Percentiles rank a stretch among this genome's conserved stretches.
These are phyloP conservation scores for Cydia pomonella DNA, from an alignment of 1,140 invertebrate species.

Conservation along the genomic window DNA sequence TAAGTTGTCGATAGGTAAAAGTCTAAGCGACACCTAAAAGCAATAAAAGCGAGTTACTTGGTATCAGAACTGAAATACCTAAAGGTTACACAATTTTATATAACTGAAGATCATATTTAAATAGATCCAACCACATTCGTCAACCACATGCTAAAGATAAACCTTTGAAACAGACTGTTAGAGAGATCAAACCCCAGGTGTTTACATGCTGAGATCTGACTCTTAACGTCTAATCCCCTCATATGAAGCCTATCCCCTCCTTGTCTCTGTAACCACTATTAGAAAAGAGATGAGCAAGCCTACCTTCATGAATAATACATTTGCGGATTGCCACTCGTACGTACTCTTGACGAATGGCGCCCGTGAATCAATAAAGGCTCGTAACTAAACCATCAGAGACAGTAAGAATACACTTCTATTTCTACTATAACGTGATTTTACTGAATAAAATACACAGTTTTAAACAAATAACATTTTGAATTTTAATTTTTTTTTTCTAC, in stretches of 20 bases:
- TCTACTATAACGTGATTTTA: constrained; percentile 32
- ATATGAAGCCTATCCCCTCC: constrained; percentile 41
- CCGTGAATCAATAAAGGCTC: constrained; percentile 48
- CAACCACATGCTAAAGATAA: too few species aligned
- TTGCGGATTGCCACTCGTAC: constrained; percentile 47
- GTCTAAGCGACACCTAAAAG: too few species aligned
- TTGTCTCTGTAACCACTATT: constrained; percentile 53
- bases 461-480: too few species aligned
- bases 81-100: too few species aligned
- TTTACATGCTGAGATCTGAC: constrained; percentile 10
- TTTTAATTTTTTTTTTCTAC: too few species aligned
- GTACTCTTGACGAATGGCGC: constrained; percentile 49
- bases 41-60: too few species aligned
- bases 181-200: not conserved
- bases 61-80: too few species aligned
- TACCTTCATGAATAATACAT: constrained; percentile 53
- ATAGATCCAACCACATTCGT: too few species aligned
- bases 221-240: constrained; percentile 38
- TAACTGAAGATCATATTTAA: too few species aligned
- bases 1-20: too few species aligned
- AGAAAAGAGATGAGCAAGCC: constrained; percentile 44
- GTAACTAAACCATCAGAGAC: constrained; percentile 41
- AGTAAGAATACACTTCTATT: constrained; percentile 39
- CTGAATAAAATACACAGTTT: too few species aligned
- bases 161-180: not conserved